These are phyloP conservation scores for Mesorhabditis belari DNA, from an alignment of 2,888 invertebrate species.

Conservation along the genomic window DNA sequence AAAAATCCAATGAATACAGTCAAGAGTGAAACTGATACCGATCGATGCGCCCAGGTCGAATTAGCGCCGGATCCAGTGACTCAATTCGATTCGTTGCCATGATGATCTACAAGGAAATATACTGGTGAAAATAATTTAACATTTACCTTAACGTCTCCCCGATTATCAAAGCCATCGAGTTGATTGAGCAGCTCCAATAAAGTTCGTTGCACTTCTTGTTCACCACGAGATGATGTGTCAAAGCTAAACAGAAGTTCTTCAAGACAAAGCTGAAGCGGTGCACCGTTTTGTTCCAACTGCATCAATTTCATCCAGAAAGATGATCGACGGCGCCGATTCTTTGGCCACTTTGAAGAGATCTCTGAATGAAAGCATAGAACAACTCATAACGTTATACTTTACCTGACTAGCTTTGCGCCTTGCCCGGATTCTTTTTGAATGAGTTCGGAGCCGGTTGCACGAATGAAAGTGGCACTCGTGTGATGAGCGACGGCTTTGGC, in stretches of 20 bases:
- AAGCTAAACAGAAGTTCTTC: not conserved
- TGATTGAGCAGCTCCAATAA: slow-evolving; percentile 97
- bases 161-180: slow-evolving; percentile 90
- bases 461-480: slow-evolving; percentile 92
- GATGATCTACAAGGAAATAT: slow-evolving; percentile 74
- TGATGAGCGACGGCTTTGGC: slow-evolving; percentile 99
- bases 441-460: slow-evolving; percentile 96
- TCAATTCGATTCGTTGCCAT: slow-evolving; percentile 98
- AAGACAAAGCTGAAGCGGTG: slow-evolving; percentile 79
- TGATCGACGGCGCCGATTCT: slow-evolving; percentile 67
- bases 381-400: not conserved
- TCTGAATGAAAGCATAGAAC: slow-evolving; percentile 6
- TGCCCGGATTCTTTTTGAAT: slow-evolving; percentile 96
- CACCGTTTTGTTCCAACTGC: slow-evolving; percentile 94
- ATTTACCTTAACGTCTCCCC: slow-evolving; percentile 85
- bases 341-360: slow-evolving; percentile 46
- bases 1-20: not conserved
- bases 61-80: slow-evolving; percentile 92
- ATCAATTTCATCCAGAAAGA: slow-evolving; percentile 99
- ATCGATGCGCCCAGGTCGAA: slow-evolving; percentile 95
- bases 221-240: slow-evolving; percentile 13
- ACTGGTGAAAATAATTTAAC: not conserved
- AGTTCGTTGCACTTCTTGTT: slow-evolving; percentile 81
- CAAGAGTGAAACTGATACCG: slow-evolving; percentile 69
- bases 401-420: slow-evolving; percentile 90